A percentile compares a stretch with the other conserved stretches of the same genome.
Evolutionary conservation across 2,888 invertebrate genomes (phyloP).

Genomic region (Melangyna quadrimaculata): DNA sequence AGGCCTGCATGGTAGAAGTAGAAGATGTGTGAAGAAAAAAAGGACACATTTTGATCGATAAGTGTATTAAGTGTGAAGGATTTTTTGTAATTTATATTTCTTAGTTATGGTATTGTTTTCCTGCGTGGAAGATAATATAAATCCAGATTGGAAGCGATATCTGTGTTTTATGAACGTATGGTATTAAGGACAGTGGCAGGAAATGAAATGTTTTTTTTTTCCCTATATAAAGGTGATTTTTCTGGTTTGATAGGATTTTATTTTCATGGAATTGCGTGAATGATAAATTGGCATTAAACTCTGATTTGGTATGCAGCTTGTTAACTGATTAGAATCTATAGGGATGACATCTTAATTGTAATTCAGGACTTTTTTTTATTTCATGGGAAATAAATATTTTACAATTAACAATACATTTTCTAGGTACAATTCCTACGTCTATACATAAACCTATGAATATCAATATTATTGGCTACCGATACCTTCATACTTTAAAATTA

Average conservation of each 20-base stretch:
- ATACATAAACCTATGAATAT: too few relatives aligned
- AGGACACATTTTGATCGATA: slow-evolving; percentile 66
- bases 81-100: slow-evolving; percentile 68
- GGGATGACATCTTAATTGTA: slow-evolving; percentile 46
- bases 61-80: slow-evolving; percentile 71
- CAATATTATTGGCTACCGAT: too few relatives aligned
- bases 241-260: slow-evolving; percentile 54
- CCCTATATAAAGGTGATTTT: not conserved
- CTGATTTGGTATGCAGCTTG: slow-evolving; percentile 34
- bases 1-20: not conserved
- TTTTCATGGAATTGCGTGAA: slow-evolving; percentile 40
- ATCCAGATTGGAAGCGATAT: slow-evolving; percentile 32
- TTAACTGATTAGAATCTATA: not conserved
- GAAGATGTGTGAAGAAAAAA: not conserved
- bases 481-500: too few relatives aligned
- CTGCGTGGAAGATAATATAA: not conserved
- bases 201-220: slow-evolving; percentile 15
- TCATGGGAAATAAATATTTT: not conserved
- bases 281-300: slow-evolving; percentile 58
- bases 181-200: slow-evolving; percentile 55
- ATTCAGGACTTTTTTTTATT: not conserved
- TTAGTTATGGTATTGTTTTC: slow-evolving; percentile 66
- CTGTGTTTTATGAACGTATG: slow-evolving; percentile 24
- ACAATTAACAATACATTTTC: too few relatives aligned
- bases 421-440: too few relatives aligned